Evolutionary conservation across 2,888 invertebrate genomes (phyloP).

Genomic region (Acrobasis repandana): DNA sequence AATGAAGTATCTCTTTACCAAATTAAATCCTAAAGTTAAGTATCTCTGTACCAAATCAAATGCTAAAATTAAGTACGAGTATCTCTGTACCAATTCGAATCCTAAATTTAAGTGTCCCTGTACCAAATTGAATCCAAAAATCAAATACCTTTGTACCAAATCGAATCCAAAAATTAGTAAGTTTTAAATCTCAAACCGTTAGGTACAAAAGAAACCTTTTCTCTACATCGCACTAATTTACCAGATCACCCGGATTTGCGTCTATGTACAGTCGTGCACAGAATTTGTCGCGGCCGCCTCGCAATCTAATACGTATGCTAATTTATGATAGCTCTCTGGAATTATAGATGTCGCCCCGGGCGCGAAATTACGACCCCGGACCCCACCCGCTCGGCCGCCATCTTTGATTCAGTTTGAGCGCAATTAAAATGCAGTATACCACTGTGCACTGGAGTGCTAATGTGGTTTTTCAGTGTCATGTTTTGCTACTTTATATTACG

Average conservation of each 20-base stretch:
- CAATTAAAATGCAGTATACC: constrained; percentile 57
- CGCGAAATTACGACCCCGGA: constrained; percentile 63
- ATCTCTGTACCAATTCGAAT: too few relatives aligned
- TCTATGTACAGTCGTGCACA: constrained; percentile 57
- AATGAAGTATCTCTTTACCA: too few relatives aligned
- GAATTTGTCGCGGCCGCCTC: constrained; percentile 58
- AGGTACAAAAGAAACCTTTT: constrained; percentile 26
- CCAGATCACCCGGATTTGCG: constrained; percentile 45
- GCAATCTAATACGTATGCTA: constrained; percentile 80
- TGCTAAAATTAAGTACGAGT: too few relatives aligned
- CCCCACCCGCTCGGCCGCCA: constrained; percentile 57
- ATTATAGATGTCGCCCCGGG: constrained; percentile 78
- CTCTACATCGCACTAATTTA: constrained; percentile 44
- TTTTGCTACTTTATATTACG: neutral
- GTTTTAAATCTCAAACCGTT: neutral
- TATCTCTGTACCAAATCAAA: too few relatives aligned
- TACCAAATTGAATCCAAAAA: too few relatives aligned
- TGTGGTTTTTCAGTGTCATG: constrained; percentile 45
- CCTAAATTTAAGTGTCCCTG: too few relatives aligned
- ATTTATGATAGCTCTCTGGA: constrained; percentile 75
- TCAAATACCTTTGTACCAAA: too few relatives aligned
- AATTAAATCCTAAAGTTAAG: too few relatives aligned
- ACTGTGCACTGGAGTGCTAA: constrained; percentile 44
- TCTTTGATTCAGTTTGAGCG: constrained; percentile 61
- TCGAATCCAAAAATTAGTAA: neutral